Percentiles rank a stretch among this genome's conserved stretches.
Conservation (phyloP, 2,888 invertebrate species). For the Orchesella flavescens region DNA sequence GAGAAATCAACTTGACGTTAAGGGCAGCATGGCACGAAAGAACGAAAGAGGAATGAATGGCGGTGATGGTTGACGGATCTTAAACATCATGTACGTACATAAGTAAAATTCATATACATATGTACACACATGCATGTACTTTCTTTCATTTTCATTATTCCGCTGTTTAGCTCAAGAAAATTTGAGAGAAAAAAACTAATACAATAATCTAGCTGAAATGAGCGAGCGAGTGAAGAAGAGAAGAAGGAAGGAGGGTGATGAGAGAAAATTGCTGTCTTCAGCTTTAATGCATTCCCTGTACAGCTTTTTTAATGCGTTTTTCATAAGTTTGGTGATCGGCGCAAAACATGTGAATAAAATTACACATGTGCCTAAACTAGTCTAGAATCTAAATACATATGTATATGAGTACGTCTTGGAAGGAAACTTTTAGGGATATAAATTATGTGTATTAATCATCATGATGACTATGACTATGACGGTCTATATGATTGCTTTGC, state of each 20-base stretch:
- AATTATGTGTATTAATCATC: no score
- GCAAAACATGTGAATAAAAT: no score
- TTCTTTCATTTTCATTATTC: slow-evolving; percentile 55
- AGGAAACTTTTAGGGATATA: no score
- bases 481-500: no score
- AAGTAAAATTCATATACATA: not conserved
- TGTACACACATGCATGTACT: not conserved
- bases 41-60: slow-evolving; percentile 23
- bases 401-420: no score
- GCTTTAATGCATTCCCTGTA: slow-evolving; percentile 40
- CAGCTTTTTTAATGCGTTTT: slow-evolving; percentile 47
- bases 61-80: slow-evolving; percentile 7
- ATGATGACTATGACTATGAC: no score
- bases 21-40: slow-evolving; percentile 52
- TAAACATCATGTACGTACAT: not conserved
- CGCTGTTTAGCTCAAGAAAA: not conserved
- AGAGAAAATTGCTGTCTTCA: slow-evolving; percentile 60
- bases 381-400: no score
- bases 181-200: not conserved
- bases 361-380: no score
- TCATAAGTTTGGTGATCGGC: slow-evolving; percentile 18
- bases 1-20: slow-evolving; percentile 62
- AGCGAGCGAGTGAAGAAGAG: not conserved
- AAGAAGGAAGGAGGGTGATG: slow-evolving; percentile 23
- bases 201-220: not conserved